These are phyloP conservation scores for Apostichopus californicus DNA, from an alignment of 35 echinoderm and acorn worm genomes.

Conservation along the genomic window DNA sequence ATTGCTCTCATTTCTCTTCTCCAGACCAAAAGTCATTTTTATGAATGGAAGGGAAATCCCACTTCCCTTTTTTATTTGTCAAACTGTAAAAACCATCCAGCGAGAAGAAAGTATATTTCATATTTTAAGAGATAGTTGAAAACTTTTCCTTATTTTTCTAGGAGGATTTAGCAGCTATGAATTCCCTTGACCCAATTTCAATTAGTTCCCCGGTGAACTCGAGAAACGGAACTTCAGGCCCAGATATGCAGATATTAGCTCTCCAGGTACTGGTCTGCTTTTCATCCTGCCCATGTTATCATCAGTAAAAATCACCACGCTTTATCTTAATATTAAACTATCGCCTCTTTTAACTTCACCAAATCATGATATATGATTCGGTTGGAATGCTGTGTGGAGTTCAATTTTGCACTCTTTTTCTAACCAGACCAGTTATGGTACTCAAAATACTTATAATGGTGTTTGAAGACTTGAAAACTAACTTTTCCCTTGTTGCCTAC, in stretches of 20 bases:
- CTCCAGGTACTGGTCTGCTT: slow-evolving; percentile 25
- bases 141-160: slow-evolving; percentile 41
- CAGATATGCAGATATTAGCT: slow-evolving; percentile 25
- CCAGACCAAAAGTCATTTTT: neutral
- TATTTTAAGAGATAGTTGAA: neutral
- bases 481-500: no score
- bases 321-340: no score
- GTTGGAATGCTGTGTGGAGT: no score
- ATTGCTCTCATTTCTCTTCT: neutral
- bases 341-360: no score
- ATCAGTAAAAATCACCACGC: neutral
- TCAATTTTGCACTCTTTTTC: no score
- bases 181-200: slow-evolving; percentile 37
- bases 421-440: no score
- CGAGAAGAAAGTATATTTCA: neutral
- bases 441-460: no score
- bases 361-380: no score
- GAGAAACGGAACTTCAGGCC: neutral
- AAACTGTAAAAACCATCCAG: no score
- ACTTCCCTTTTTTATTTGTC: neutral
- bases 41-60: neutral
- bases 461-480: no score
- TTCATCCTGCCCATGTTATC: slow-evolving; percentile 2
- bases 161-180: slow-evolving; percentile 44
- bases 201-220: neutral